These are phyloP conservation scores for Myrmecophaga tridactyla DNA, from an alignment of 2,113 vertebrate species.

Conservation along the genomic window DNA sequence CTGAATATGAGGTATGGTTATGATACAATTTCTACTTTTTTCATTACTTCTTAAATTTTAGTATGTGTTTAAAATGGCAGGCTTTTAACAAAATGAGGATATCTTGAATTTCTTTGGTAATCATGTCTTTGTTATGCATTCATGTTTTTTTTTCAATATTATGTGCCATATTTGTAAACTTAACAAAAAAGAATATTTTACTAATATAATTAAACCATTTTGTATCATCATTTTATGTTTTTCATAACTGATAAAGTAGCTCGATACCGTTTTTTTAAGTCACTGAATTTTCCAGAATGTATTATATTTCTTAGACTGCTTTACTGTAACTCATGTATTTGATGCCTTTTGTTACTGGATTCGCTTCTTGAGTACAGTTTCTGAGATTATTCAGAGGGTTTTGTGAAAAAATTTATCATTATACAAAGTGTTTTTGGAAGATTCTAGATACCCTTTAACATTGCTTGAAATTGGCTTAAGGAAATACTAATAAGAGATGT, in stretches of 20 bases:
- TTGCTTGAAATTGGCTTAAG: background rate
- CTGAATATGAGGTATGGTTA: background rate
- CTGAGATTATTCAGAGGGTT: background rate
- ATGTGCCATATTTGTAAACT: background rate
- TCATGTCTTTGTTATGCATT: background rate
- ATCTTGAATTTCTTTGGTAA: background rate
- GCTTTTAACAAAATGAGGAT: background rate
- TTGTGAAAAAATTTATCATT: background rate
- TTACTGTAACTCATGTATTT: background rate
- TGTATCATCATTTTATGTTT: background rate
- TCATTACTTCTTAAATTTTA: background rate
- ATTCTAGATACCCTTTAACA: background rate
- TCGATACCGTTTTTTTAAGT: conserved; percentile 25
- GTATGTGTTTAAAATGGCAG: background rate
- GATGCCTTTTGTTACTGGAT: background rate
- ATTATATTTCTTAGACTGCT: background rate
- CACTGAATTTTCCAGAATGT: conserved; percentile 17
- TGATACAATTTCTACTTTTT: background rate
- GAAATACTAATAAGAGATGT: background rate
- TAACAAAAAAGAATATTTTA: background rate
- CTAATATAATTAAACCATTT: conserved; percentile 18
- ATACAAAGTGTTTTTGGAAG: background rate
- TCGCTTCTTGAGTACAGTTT: background rate
- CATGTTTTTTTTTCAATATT: background rate
- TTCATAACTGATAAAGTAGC: background rate